Evolutionary conservation across 2,797 vertebrate genomes (phyloP).

Genomic region (Phrynocephalus forsythii): DNA sequence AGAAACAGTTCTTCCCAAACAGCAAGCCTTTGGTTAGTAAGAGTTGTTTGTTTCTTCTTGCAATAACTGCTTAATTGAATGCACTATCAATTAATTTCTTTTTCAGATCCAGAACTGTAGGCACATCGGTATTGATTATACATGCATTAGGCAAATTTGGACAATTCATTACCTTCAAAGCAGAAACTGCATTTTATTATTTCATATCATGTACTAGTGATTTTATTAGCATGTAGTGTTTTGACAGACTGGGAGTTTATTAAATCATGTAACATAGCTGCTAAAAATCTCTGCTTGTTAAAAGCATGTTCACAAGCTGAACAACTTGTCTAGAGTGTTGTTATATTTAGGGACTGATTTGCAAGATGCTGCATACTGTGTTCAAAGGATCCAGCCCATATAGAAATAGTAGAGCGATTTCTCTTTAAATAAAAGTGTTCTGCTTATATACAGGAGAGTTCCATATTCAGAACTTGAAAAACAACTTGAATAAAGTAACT

Average conservation of each 20-base stretch:
- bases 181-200: background rate
- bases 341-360: background rate
- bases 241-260: too few species aligned
- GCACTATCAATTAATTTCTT: constrained; percentile 31
- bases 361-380: background rate
- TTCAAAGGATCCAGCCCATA: background rate
- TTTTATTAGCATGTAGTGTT: too few species aligned
- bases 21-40: background rate
- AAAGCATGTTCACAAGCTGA: too few species aligned
- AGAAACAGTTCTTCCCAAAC: background rate
- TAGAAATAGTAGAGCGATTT: too few species aligned
- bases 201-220: background rate
- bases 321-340: background rate
- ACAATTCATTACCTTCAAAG: constrained; percentile 22
- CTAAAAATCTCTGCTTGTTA: too few species aligned
- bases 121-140: background rate
- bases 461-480: background rate
- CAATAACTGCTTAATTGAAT: background rate
- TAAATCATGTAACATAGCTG: too few species aligned
- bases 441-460: background rate
- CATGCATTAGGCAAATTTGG: constrained; percentile 1
- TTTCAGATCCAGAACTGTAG: background rate
- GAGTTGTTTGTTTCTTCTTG: background rate
- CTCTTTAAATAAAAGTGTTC: too few species aligned
- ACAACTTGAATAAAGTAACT: background rate